These are phyloP conservation scores for Lasaia peninsularis DNA, from an alignment of 1,140 invertebrate genomes.

Conservation along the genomic window DNA sequence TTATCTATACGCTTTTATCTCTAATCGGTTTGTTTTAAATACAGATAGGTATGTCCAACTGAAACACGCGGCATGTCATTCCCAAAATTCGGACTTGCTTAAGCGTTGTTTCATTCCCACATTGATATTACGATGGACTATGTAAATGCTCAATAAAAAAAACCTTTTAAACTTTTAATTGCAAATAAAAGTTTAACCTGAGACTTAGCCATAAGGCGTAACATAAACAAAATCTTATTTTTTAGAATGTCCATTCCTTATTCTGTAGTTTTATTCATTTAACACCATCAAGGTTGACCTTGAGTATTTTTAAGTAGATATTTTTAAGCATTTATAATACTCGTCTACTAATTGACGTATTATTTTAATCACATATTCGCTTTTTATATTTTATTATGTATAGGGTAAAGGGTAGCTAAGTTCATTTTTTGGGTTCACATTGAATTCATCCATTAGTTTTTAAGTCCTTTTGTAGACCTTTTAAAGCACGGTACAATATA, in stretches of 20 bases:
- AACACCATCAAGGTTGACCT: conserved; percentile 45
- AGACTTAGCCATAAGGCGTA: conserved; percentile 2
- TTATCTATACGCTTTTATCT: neutral
- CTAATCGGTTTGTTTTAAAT: conserved; percentile 1
- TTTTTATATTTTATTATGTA: conserved; percentile 3
- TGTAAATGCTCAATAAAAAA: conserved; percentile 49
- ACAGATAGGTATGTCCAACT: neutral
- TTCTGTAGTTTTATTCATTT: conserved; percentile 53
- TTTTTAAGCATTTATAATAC: conserved; percentile 64
- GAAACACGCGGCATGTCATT: too few species aligned
- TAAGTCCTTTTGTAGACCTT: conserved; percentile 20
- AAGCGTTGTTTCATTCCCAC: conserved; percentile 3
- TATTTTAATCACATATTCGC: conserved; percentile 5
- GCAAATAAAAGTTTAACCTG: conserved; percentile 36
- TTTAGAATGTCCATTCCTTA: conserved; percentile 69
- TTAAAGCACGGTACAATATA: conserved; percentile 59
- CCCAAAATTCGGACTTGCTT: neutral
- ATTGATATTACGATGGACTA: conserved; percentile 25
- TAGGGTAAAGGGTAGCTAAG: neutral
- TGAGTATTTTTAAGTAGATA: conserved; percentile 46
- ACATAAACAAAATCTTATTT: conserved; percentile 29
- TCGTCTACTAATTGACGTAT: conserved; percentile 57
- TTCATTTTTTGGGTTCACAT: conserved; percentile 36
- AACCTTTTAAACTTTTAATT: conserved; percentile 76
- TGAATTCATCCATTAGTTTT: conserved; percentile 33